Evolutionary conservation across 1,140 invertebrate species (phyloP), one percentile per base, ranked within the genome.

Genomic region (Ericerus pela): DNA sequence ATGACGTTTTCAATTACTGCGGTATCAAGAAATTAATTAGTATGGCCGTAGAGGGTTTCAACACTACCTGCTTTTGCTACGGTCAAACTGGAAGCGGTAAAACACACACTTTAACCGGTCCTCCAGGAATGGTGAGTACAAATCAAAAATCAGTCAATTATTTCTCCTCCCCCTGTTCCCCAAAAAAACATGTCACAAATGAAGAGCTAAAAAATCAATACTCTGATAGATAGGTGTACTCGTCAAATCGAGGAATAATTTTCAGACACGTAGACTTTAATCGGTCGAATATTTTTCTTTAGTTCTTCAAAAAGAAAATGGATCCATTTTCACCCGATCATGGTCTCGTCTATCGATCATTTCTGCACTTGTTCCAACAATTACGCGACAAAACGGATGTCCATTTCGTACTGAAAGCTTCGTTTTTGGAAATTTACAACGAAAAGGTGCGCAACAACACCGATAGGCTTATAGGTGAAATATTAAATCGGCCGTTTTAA

Each of bases 41-140:
- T 65, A 93, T 93, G 87, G 86, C 88, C 11, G 77, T 93, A 2
- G 87, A 91, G 63, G 90, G 90, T 0, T 96, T 94, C 69, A 88
- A 88, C 58, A 88, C 88, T 59, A 97, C 94, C 2, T 81, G 81
- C 10, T 88, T 94, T 68, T 96, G 94, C 64, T 98, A 98, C 70
- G 94, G 94, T 37, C 93, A 97, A 71, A 98, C 93, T 0, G 93
- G 93, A 20, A 91, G 88, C 64, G 93, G 93, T 11, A 97, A 97
- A 72, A 96, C 93, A 0, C 90, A 92, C 67, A 94, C 92, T 0
- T 77, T 97, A 41, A 94, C 91, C 0, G 92, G 92, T 53, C 91
- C 90, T 47, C 90, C 86, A 2, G 79, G 82, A 63, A 70, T 89
- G 72, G 87, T 90, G 70, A 74, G 72, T 65, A 10, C 14, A 28